Base-by-base conservation (phyloP, 2,888 invertebrate species). In the Trissoscelio sp. region DNA sequence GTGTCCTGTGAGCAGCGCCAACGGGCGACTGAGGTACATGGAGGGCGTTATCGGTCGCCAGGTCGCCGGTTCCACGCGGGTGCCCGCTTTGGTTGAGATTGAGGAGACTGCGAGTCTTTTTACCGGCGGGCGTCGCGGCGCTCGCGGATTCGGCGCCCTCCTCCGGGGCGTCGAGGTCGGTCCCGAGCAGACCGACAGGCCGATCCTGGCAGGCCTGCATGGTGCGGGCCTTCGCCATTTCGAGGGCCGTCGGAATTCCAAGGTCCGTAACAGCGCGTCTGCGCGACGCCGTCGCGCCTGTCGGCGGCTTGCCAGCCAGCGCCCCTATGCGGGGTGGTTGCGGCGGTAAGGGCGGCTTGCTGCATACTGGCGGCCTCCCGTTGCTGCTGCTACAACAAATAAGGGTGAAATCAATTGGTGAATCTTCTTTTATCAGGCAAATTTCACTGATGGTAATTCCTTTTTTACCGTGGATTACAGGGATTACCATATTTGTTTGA, bases 171-270 rank as follows among this genome's bases (percentile, higher is more conserved):
- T 97, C 97, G 92, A 97, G 94, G 93, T 97, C 97, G 88, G 97
- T 97, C 94, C 97, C 97, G 92, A 97, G 95, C 93, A 97, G 94
- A 92, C 96, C 96, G 92, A 95, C 94, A 92, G 94, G 93, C 91
- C 94, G 93, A 88, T 93, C 93, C 92, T 91, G 91, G 90, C 89
- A 87, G 89, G 89, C 89, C 88, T 88, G 87, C 85, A 90, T 91
- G 86, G 89, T 87, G 85, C 91, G 91, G 86, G 91, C 89, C 87
- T 91, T 90, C 89, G 91, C 91, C 91, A 91, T 90, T 89, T 91
- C 91, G 90, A 91, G 91, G 87, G 88, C 91, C 87, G 89, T 88
- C 88, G 90, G 90, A 90, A 88, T 90, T 84, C 91, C 91, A 87
- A 91, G 90, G 88, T 91, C 91, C 85, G 90, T 90, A 80, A 88